Percentiles rank a stretch among this genome's conserved stretches.
These are phyloP conservation scores for Pachypeltis micranthus DNA, from an alignment of 1,140 invertebrate genomes.

Conservation along the genomic window DNA sequence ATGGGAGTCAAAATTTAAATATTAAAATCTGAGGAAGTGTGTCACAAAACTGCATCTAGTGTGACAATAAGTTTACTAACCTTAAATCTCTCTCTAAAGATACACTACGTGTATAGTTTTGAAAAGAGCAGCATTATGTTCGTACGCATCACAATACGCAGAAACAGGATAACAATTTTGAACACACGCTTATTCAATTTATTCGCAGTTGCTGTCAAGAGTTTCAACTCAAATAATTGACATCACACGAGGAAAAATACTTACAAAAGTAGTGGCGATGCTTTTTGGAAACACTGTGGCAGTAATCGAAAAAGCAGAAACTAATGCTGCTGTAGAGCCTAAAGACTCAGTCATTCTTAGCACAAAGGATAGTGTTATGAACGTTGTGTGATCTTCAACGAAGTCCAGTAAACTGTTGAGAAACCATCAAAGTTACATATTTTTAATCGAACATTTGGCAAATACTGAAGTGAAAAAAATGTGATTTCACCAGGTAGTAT, in stretches of 20 bases:
- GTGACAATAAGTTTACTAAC: no score
- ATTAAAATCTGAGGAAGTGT: no score
- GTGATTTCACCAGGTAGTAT: not conserved
- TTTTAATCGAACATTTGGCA: not conserved
- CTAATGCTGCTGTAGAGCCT: constrained; percentile 49
- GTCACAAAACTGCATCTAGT: no score
- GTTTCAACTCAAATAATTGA: no score
- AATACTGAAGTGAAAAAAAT: not conserved
- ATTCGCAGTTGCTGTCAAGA: no score
- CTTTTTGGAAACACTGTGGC: constrained; percentile 47
- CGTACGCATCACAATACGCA: no score
- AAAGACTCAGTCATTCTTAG: constrained; percentile 48
- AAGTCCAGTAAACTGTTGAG: constrained; percentile 41
- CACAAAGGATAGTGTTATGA: constrained; percentile 47
- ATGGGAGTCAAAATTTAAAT: no score
- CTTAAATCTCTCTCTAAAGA: no score
- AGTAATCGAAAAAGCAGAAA: constrained; percentile 49
- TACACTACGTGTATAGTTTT: no score
- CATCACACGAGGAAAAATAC: constrained; percentile 27
- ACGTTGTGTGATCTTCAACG: constrained; percentile 38
- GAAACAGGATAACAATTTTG: no score
- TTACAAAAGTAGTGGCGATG: constrained; percentile 50
- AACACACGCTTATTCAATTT: no score
- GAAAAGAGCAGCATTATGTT: no score
- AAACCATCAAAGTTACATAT: not conserved